Evolutionary conservation across 2,797 vertebrate species (phyloP).

Genomic region (Pipistrellus pipistrellus): DNA sequence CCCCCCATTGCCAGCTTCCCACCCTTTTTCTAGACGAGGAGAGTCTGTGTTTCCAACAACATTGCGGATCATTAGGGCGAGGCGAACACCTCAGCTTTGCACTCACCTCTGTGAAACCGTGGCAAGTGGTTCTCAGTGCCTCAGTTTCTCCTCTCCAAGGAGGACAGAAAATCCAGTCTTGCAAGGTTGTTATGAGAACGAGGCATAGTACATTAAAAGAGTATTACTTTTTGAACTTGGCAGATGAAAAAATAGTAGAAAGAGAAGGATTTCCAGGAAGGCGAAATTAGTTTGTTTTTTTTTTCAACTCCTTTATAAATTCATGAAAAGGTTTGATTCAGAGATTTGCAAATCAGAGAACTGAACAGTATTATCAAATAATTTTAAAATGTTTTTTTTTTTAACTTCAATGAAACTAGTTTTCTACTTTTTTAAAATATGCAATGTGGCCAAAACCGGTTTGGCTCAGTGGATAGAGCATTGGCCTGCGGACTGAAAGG

Average conservation of each 20-base stretch:
- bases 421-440: constrained; percentile 55
- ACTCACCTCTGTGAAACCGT: background rate
- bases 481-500: too few species aligned
- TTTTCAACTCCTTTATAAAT: background rate
- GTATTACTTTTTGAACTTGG: background rate
- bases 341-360: constrained; percentile 26
- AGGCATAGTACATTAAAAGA: background rate
- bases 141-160: background rate
- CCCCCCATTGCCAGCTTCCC: background rate
- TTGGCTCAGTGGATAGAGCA: too few species aligned
- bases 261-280: background rate
- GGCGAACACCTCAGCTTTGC: background rate
- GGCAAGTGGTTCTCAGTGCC: too few species aligned
- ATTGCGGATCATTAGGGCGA: too few species aligned
- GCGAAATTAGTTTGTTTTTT: background rate
- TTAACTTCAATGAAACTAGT: background rate
- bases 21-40: background rate
- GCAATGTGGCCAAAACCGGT: background rate
- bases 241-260: background rate
- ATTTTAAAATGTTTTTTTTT: constrained; percentile 36
- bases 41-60: background rate
- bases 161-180: background rate
- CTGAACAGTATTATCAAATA: background rate
- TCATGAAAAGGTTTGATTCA: constrained; percentile 46
- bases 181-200: background rate